Evolutionary conservation across 1,140 invertebrate species (phyloP).

Genomic region (Eriosoma lanigerum): DNA sequence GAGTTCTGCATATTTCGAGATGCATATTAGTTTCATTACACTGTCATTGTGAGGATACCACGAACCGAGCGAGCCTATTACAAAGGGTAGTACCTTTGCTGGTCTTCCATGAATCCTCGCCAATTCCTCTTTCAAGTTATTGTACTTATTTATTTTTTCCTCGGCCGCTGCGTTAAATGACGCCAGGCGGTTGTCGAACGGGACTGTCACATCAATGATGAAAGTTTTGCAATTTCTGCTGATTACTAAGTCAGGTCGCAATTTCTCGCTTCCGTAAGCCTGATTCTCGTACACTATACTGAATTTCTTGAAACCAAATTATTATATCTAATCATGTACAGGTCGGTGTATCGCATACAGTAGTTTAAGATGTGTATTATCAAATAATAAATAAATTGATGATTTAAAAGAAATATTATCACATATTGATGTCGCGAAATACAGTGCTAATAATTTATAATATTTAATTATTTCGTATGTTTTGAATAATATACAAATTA

Average conservation of each 20-base stretch:
- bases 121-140: rapidly evolving
- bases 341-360: neutral
- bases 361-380: neutral
- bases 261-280: rapidly evolving
- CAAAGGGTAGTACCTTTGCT: rapidly evolving
- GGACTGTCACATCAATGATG: neutral
- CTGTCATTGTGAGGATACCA: neutral
- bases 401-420: no score
- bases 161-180: neutral
- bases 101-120: rapidly evolving
- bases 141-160: neutral
- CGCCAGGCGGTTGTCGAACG: neutral
- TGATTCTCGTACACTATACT: neutral
- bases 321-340: neutral
- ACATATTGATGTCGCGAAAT: no score
- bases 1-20: neutral
- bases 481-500: no score
- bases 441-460: no score
- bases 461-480: no score
- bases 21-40: neutral
- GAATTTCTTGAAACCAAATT: neutral
- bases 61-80: neutral
- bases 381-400: no score
- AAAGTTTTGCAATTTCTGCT: no score
- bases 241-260: neutral